Evolutionary conservation across 2,888 invertebrate species (phyloP), one percentile per base, ranked within the genome.

Genomic region (Teinopalpus imperialis): DNA sequence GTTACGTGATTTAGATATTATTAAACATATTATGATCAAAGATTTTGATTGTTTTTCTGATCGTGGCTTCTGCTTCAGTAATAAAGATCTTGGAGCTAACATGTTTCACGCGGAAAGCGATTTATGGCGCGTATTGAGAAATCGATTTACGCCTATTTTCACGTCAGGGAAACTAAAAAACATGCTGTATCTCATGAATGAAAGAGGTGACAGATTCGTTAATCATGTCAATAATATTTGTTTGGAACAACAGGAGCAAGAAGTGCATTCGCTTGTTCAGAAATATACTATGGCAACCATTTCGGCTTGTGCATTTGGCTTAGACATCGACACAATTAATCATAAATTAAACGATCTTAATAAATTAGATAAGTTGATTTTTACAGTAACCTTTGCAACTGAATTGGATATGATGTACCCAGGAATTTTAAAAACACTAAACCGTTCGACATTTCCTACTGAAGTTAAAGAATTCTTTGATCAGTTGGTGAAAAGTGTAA

Each of bases 281-380:
- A 63, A 53, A 26, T 77, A 54, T 32, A 72, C 72, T 0, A 51
- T 73, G 9, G 51, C 68, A 0, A 57, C 66, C 0, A 76, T 79
- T 1, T 53, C 67, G 9, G 54, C 59, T 4, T 57, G 56, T 12
- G 61, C 54, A 1, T 62, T 62, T 26, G 79, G 77, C 0, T 37
- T 76, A 1, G 62, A 67, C 21, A 41, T 74, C 1, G 63, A 74
- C 7, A 12, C 36, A 12, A 14, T 36, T 9, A 24, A 12, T 14
- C 9, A 43, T 4, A 35, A 50, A 12, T 12, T 41, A 26, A 39
- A 40, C 9, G 12, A 13, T 8, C 16, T 36, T 9, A 3, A 36
- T 18, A 10, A 7, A 4, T 23, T 47, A 9, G 47, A 47, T 14
- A n/a, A 21, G 8, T 16, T 32, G 4, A 14, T 47, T 18, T 47